A percentile compares a stretch with the other conserved stretches of the same genome.
phyloP scores from a whole-genome alignment of 1,140 invertebrate species.

The Psix sp. region DNA sequence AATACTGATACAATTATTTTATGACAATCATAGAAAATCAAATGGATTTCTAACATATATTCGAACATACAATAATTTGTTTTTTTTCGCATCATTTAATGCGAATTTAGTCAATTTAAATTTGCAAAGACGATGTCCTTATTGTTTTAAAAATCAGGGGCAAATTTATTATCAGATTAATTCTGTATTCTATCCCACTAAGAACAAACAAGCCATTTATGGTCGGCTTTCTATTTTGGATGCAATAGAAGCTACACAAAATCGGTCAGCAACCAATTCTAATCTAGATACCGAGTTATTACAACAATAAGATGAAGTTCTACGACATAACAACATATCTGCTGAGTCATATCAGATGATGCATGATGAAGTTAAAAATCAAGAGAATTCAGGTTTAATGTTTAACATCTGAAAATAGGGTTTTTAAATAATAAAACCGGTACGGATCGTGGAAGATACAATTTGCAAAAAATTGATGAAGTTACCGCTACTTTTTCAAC shows the following conservation, averaged over 20 bases:
- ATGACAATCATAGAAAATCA: constrained; percentile 6
- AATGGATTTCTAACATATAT: constrained; percentile 11
- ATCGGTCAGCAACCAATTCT: constrained; percentile 4
- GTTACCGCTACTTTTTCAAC: constrained; percentile 20
- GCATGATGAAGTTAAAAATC: constrained; percentile 28
- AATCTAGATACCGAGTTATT: constrained; percentile 17
- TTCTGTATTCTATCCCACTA: constrained; percentile 26
- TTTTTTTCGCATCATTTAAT: constrained; percentile 29
- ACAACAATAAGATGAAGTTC: background rate
- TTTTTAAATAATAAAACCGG: constrained; percentile 13
- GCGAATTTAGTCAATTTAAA: too few relatives aligned
- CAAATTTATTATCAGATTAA: too few relatives aligned
- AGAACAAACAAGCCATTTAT: constrained; percentile 20
- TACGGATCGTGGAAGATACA: constrained; percentile 16
- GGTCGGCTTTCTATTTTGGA: constrained; percentile 35
- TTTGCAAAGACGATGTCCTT: constrained; percentile 6
- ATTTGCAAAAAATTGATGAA: constrained; percentile 19
- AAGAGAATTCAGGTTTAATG: background rate
- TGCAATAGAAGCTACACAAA: constrained; percentile 17
- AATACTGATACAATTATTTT: constrained; percentile 1
- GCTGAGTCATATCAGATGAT: constrained; percentile 29
- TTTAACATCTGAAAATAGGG: constrained; percentile 8
- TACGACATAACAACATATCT: constrained; percentile 15
- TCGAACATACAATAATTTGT: constrained; percentile 15
- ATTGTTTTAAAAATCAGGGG: constrained; percentile 24